phyloP scores from a whole-genome alignment of 1,140 invertebrate species.

The Mycetomoellerius zeteki region DNA sequence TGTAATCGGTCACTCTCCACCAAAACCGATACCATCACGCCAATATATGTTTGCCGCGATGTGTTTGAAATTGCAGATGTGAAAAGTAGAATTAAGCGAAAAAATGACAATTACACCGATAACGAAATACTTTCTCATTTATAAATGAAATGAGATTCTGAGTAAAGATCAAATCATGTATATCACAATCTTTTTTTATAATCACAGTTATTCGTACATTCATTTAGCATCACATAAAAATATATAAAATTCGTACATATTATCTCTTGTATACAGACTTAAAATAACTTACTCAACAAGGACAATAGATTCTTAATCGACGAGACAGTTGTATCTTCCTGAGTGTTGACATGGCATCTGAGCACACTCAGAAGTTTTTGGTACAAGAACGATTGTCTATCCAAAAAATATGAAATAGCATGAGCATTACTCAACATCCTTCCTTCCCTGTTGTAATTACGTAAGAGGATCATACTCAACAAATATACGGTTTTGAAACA shows the following conservation, averaged over 20 bases:
- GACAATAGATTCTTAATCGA: conserved; percentile 72
- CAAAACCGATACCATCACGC: conserved; percentile 20
- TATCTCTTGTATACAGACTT: conserved; percentile 10
- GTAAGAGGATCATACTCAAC: background rate
- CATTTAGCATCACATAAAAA: conserved; percentile 28
- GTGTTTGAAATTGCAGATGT: background rate
- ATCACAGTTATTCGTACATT: background rate
- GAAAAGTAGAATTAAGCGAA: conserved; percentile 24
- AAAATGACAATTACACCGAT: conserved; percentile 6
- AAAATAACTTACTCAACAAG: conserved; percentile 70
- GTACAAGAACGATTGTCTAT: conserved; percentile 86
- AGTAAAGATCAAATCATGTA: background rate
- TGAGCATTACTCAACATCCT: background rate
- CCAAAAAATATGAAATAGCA: conserved; percentile 58
- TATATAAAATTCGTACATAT: conserved; percentile 35
- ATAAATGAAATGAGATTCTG: background rate
- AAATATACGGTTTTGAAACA: conserved; percentile 24
- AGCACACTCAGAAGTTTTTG: conserved; percentile 80
- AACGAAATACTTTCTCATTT: conserved; percentile 10
- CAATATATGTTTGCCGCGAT: background rate
- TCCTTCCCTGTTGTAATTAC: conserved; percentile 19
- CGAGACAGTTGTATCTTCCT: conserved; percentile 66
- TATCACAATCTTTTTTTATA: conserved; percentile 15
- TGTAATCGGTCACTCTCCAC: conserved; percentile 22
- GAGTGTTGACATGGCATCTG: conserved; percentile 55